These are phyloP conservation scores for Channa maculata DNA, from an alignment of 2,113 vertebrate species.

Conservation along the genomic window DNA sequence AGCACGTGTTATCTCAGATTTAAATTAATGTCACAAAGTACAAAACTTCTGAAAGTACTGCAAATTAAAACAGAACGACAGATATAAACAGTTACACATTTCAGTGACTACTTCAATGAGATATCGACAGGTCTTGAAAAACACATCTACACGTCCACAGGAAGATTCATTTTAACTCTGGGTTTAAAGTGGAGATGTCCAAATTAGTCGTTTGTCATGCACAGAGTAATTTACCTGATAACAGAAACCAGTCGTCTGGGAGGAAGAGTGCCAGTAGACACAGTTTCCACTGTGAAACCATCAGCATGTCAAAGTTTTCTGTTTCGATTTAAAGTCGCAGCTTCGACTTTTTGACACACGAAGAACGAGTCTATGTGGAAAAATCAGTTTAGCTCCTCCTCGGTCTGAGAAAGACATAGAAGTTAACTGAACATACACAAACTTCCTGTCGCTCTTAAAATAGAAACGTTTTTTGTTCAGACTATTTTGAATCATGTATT, in stretches of 20 bases:
- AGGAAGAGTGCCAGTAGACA: not conserved
- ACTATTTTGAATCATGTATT: too few species aligned
- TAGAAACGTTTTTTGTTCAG: not conserved
- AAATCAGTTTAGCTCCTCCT: conserved; percentile 42
- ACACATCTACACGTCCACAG: conserved; percentile 5
- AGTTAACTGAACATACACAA: not conserved
- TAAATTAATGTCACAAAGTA: too few species aligned
- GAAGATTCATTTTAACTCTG: not conserved
- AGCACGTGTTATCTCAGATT: not conserved
- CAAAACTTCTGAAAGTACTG: too few species aligned
- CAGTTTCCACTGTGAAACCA: not conserved
- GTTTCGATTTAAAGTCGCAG: conserved; percentile 29
- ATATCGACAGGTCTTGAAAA: not conserved
- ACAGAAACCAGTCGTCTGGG: too few species aligned
- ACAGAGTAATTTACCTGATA: conserved; percentile 46
- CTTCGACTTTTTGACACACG: not conserved
- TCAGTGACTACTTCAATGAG: not conserved
- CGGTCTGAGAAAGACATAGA: not conserved
- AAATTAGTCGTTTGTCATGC: not conserved
- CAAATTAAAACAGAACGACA: too few species aligned
- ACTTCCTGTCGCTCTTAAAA: conserved; percentile 30
- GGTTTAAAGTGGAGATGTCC: not conserved
- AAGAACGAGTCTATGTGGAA: conserved; percentile 35
- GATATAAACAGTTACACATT: too few species aligned
- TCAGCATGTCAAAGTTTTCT: not conserved